phyloP scores from a whole-genome alignment of 1,140 invertebrate species.

The Wasmannia auropunctata region DNA sequence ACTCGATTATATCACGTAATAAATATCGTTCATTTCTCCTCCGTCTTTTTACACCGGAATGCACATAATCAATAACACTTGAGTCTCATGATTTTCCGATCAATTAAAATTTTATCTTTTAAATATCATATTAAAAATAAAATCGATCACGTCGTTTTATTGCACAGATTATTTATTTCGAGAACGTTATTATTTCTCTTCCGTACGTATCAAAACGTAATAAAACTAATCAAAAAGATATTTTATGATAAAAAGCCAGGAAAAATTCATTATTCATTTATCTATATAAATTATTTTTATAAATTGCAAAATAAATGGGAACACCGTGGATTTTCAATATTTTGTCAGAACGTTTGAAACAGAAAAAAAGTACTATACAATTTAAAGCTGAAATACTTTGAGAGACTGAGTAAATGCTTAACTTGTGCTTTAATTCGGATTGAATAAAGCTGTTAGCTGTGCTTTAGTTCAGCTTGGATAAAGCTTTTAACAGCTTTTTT shows the following conservation, averaged over 20 bases:
- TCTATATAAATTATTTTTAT: too few relatives aligned
- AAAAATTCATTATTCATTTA: neutral
- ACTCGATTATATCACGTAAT: neutral
- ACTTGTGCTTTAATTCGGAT: slow-evolving; percentile 32
- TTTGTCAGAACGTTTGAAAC: neutral
- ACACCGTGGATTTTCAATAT: neutral
- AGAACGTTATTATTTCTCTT: neutral
- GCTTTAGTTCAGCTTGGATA: slow-evolving; percentile 37
- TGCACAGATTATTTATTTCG: neutral
- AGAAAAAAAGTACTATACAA: neutral
- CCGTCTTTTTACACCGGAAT: neutral
- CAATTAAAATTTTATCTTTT: neutral
- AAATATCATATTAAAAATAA: neutral
- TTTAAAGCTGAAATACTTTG: slow-evolving; percentile 21
- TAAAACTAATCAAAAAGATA: neutral
- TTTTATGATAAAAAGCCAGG: neutral
- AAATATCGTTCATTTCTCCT: neutral
- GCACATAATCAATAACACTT: neutral
- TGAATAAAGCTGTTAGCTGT: slow-evolving; percentile 48
- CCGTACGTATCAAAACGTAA: neutral
- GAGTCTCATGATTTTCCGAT: neutral
- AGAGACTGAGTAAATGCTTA: slow-evolving; percentile 9
- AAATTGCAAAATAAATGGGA: neutral
- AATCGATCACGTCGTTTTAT: neutral
- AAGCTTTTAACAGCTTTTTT: slow-evolving; percentile 62